A percentile compares a stretch with the other conserved stretches of the same genome.
phyloP scores from a whole-genome alignment of 2,113 vertebrate species.

The Ammodramus savannarum region DNA sequence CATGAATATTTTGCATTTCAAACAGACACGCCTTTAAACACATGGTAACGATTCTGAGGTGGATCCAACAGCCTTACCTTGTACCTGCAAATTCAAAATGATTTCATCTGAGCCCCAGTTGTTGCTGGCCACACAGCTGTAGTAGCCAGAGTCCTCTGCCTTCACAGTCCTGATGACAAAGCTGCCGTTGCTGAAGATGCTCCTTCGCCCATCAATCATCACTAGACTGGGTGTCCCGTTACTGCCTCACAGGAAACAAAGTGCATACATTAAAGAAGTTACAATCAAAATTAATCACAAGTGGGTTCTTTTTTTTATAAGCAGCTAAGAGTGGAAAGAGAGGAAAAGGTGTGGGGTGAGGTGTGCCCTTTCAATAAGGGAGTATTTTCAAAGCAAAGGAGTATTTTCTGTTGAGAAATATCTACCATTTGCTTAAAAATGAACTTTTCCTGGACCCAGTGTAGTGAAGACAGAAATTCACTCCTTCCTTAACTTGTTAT shows the following conservation, averaged over 20 bases:
- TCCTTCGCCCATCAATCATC: conserved; percentile 89
- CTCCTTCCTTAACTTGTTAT: not conserved
- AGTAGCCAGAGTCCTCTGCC: conserved; percentile 96
- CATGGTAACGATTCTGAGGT: fast-evolving
- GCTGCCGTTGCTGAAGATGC: conserved; percentile 92
- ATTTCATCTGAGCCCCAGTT: conserved; percentile 98
- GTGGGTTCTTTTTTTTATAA: conserved; percentile 8
- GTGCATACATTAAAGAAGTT: conserved; percentile 81
- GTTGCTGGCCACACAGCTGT: conserved; percentile 94
- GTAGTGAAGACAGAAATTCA: not conserved
- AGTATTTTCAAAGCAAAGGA: not conserved
- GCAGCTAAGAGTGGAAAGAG: not conserved
- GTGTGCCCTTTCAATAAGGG: not conserved
- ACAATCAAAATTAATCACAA: conserved; percentile 72
- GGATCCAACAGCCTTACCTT: conserved; percentile 76
- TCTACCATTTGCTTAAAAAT: not conserved
- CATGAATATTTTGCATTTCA: not conserved
- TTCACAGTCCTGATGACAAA: conserved; percentile 96
- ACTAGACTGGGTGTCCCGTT: conserved; percentile 93
- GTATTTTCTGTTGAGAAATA: not conserved
- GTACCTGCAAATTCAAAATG: conserved; percentile 93
- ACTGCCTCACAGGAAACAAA: conserved; percentile 87
- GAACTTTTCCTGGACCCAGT: fast-evolving
- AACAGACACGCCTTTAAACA: not conserved
- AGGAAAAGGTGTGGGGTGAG: not conserved